Evolutionary conservation across 2,888 invertebrate genomes (phyloP), one percentile per base, ranked within the genome.

Genomic region (Koerneria pararmatus): DNA sequence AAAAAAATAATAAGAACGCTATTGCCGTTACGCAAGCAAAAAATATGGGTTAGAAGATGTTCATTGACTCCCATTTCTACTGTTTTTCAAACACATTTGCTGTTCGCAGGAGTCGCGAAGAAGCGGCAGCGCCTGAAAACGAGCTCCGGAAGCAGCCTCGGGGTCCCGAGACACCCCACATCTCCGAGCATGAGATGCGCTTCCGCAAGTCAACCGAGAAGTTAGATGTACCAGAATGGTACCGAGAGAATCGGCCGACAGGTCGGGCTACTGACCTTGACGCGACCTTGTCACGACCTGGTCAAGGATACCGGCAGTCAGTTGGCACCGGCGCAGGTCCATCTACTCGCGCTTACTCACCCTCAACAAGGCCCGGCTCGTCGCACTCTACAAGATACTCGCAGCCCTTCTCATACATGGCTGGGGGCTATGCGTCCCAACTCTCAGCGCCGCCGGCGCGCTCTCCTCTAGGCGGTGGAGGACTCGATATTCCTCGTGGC

Each of bases 141-240:
- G 76, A 84, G 59, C 76, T 83, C 24, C 79, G 81, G 67, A 83
- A 82, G 71, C 73, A 77, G n/a, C 73, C 75, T 32, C 74, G 72
- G n/a, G n/a, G n/a, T n/a, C n/a, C n/a, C 53, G 78, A 74, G 1
- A 58, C 69, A 1, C 70, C 75, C 31, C 63, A 70, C 11, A 67
- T 78, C 34, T 76, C 78, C 19, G 83, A 83, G 66, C 79, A 82
- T 71, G 83, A 83, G 68, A 65, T 78, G 69, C 73, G 83, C 49
- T 83, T 82, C 76, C 70, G 80, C 41, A 83, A 83, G 65, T 80
- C 80, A 4, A 76, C 77, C 8, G 83, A 83, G 65, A 77, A 78
- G 58, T 70, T 83, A 48, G 73, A 73, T 8, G 78, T 78, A 3
- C 83, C 83, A n/a, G 80, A 80, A 32, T 83, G 83, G 83, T 75